Evolutionary conservation across 2,797 vertebrate species (phyloP).

Genomic region (Carduelis carduelis): DNA sequence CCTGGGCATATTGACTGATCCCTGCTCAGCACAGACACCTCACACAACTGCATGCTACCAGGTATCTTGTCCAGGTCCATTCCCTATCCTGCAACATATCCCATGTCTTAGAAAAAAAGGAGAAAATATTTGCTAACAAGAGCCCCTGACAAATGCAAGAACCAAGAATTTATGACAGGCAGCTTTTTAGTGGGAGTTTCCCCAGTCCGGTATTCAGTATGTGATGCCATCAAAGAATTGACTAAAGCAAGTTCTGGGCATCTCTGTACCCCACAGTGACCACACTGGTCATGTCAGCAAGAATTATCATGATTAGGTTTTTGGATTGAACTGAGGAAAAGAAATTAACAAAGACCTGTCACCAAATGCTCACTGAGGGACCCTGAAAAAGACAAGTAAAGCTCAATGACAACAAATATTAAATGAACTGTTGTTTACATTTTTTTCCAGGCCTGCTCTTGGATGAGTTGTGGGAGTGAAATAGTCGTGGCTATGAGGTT

Average conservation of each 20-base stretch:
- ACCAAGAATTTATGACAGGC: neutral
- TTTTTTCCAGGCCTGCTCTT: slow-evolving; percentile 81
- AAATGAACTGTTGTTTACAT: slow-evolving; percentile 75
- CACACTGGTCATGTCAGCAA: neutral
- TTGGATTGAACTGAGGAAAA: neutral
- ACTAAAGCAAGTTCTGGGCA: neutral
- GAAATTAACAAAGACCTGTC: neutral
- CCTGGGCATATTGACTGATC: neutral
- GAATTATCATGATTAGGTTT: neutral
- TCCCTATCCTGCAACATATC: neutral
- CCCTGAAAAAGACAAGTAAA: neutral
- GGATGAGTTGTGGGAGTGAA: slow-evolving; percentile 85
- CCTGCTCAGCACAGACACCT: neutral
- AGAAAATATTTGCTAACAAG: neutral
- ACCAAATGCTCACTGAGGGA: neutral
- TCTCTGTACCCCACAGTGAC: neutral
- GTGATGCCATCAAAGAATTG: neutral
- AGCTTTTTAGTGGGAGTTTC: neutral
- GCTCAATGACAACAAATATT: neutral
- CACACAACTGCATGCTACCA: neutral
- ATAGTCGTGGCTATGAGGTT: slow-evolving; percentile 80
- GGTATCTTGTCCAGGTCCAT: neutral
- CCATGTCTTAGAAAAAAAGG: neutral
- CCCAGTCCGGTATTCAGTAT: neutral
- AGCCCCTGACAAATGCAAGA: neutral